Evolutionary conservation across 1,140 invertebrate species (phyloP).

Genomic region (Drosophila punjabiensis): DNA sequence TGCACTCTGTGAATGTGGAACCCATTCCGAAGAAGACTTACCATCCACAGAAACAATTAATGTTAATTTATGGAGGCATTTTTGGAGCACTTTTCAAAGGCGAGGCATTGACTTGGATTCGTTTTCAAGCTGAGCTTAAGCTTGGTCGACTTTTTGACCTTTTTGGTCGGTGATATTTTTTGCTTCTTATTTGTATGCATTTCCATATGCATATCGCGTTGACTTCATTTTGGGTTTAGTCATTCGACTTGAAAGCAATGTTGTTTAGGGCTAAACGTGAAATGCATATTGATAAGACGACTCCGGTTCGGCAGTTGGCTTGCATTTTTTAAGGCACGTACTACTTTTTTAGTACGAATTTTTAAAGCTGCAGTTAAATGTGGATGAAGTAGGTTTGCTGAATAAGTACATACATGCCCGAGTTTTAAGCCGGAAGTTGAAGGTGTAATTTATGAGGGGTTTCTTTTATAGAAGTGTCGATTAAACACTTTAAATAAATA

Average conservation of each 20-base stretch:
- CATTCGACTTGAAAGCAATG: conserved; percentile 42
- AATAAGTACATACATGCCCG: conserved; percentile 24
- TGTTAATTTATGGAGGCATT: conserved; percentile 44
- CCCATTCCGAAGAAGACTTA: conserved; percentile 17
- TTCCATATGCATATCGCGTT: conserved; percentile 36
- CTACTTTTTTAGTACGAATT: conserved; percentile 34
- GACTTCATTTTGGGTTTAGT: conserved; percentile 41
- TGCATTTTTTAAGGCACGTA: conserved; percentile 70
- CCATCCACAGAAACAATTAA: conserved; percentile 30
- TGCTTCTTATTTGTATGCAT: conserved; percentile 17
- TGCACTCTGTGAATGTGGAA: conserved; percentile 40
- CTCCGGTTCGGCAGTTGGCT: conserved; percentile 6
- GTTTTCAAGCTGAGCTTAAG: conserved; percentile 1
- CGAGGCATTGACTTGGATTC: conserved; percentile 23
- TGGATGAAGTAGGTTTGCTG: conserved; percentile 7
- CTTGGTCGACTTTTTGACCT: conserved; percentile 17
- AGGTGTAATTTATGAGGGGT: background rate
- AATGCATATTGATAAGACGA: conserved; percentile 66
- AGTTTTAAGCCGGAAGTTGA: conserved; percentile 30
- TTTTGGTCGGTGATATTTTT: conserved; percentile 5
- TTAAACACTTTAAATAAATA: background rate
- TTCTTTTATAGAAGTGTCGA: background rate
- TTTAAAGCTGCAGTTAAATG: conserved; percentile 16
- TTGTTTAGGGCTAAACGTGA: conserved; percentile 63
- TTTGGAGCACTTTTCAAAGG: conserved; percentile 33